Evolutionary conservation across 2,888 invertebrate genomes (phyloP), one percentile per base, ranked within the genome.

Genomic region (Caenorhabditis parvicauda): DNA sequence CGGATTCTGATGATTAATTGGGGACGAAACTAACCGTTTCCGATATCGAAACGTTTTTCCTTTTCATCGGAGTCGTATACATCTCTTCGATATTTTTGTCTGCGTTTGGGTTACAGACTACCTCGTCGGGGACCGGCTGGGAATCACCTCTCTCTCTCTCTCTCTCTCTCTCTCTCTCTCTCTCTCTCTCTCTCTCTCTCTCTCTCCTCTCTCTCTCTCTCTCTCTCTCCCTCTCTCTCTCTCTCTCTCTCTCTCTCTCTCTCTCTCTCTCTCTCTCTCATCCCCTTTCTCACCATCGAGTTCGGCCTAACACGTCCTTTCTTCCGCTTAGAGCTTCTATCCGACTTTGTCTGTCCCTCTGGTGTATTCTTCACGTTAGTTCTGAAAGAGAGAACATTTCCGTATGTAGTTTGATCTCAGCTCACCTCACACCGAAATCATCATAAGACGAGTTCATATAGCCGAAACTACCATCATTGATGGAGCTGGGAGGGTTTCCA

Each of bases 381-480:
- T n/a, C n/a, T n/a, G n/a, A n/a, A n/a, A n/a, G 17, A 17, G 38
- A 19, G 21, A 38, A 38, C 28, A 46, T 41, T 22, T 52, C 47
- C 17, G 32, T 5, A 6, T 17, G 46, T 5, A 46, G 50, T 24
- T n/a, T n/a, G n/a, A n/a, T n/a, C n/a, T n/a, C n/a, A n/a, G n/a
- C n/a, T n/a, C n/a, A n/a, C n/a, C n/a, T n/a, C n/a, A n/a, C n/a
- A n/a, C n/a, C n/a, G n/a, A n/a, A n/a, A n/a, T 69, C 68, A 19
- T 74, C 74, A 42, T 71, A 75, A 17, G 67, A 68, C 9, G 73
- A 70, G 52, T 74, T 74, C 66, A 74, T 61, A 44, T 75, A 75
- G 7, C 71, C 72, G 42, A 67, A 71, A 50, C 74, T 72, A 2
- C 45, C 39, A 28, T 68, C 65, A 48, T 67, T 62, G 14, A 66